Evolutionary conservation across 1,140 invertebrate species (phyloP).

Genomic region (Drosophila guanche): DNA sequence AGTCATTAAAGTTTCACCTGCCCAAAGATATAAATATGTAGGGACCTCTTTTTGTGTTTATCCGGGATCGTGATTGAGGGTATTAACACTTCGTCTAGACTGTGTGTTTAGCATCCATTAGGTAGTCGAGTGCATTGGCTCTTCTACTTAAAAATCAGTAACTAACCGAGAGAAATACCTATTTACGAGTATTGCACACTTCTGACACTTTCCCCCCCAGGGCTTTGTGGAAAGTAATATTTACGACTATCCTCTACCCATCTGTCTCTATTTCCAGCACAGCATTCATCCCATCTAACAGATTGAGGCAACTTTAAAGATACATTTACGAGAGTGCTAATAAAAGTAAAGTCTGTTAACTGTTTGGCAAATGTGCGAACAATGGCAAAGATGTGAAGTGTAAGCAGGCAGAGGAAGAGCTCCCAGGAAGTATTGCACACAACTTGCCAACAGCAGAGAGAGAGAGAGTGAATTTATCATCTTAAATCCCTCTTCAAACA

Average conservation of each 20-base stretch:
- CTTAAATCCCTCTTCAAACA: constrained; percentile 2
- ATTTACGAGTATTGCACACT: neutral
- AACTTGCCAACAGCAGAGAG: constrained; percentile 28
- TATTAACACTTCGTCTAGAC: constrained; percentile 47
- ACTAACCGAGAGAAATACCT: neutral
- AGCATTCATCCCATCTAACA: constrained; percentile 12
- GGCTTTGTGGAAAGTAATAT: constrained; percentile 1
- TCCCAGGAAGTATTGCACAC: constrained; percentile 36
- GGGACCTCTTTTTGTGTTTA: neutral
- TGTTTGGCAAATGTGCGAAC: constrained; percentile 19
- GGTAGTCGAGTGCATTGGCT: constrained; percentile 5
- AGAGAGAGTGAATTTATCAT: constrained; percentile 49
- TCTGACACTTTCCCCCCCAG: constrained; percentile 43
- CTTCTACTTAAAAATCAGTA: neutral
- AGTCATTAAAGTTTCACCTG: neutral
- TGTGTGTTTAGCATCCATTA: constrained; percentile 40
- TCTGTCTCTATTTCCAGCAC: constrained; percentile 1
- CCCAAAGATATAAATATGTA: neutral
- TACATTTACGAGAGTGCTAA: constrained; percentile 63
- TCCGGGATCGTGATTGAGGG: constrained; percentile 15
- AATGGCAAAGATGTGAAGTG: constrained; percentile 65
- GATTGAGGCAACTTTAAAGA: constrained; percentile 47
- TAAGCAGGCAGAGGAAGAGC: constrained; percentile 28
- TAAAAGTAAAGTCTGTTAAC: constrained; percentile 25
- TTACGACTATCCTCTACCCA: too few relatives aligned